Evolutionary conservation across 2,113 vertebrate species (phyloP).

Genomic region (Eupsittula cactorum): DNA sequence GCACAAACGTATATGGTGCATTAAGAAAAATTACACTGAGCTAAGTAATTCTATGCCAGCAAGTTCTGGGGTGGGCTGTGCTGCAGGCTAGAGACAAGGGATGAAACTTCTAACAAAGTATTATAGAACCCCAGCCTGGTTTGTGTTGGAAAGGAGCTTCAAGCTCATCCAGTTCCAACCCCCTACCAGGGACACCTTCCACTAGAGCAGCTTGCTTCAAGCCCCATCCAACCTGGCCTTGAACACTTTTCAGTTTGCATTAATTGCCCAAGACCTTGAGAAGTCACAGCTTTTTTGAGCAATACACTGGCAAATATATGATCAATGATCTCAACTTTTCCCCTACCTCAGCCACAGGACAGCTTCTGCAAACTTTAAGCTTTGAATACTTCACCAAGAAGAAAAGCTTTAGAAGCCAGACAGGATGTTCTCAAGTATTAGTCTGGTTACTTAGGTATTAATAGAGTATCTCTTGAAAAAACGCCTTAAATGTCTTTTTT

Average conservation of each 20-base stretch:
- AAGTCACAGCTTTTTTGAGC: neutral
- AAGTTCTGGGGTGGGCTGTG: neutral
- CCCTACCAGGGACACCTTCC: neutral
- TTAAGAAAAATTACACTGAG: neutral
- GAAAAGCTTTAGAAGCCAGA: neutral
- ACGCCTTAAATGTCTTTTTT: neutral
- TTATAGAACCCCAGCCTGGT: neutral
- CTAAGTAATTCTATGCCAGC: neutral
- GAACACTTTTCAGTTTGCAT: neutral
- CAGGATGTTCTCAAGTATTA: neutral
- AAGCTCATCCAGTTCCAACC: neutral
- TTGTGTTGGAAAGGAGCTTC: neutral
- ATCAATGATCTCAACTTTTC: neutral
- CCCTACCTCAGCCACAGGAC: neutral
- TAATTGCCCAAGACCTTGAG: neutral
- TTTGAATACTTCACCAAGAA: neutral
- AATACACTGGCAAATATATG: neutral
- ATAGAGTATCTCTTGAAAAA: neutral
- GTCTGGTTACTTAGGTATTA: neutral
- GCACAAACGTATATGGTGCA: neutral
- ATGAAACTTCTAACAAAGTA: neutral
- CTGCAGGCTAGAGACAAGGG: neutral
- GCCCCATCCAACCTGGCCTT: neutral
- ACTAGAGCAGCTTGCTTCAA: neutral
- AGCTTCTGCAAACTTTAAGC: neutral